Base-by-base conservation (phyloP, 2,888 invertebrate genomes). In the Oithona nana region DNA sequence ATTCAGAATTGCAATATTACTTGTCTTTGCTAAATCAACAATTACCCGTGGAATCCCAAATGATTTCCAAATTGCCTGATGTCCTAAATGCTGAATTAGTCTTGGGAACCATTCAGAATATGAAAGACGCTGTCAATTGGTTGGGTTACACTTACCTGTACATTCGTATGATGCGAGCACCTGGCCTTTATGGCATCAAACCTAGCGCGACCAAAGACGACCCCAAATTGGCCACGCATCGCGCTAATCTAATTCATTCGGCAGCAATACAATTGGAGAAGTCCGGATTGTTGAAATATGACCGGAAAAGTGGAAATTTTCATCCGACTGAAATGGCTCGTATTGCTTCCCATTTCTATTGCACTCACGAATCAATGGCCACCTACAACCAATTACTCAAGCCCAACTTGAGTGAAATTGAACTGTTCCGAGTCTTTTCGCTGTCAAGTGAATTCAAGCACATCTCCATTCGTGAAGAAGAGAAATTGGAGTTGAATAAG, bases 21-120 rank as follows among this genome's bases (percentile, higher is more conserved):
- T 77, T 98, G 26, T 97, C 95, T 0, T 78, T 99, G 20, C 79
- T 98, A 66, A 99, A 99, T 76, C 97, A 98, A 72, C 98, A 98
- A 72, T 76, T 99, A 66, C 98, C 98, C 0, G 93, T 98, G 61
- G 98, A 99, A 74, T 93, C 93, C 0, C 98, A 99, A 75, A 78
- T 98, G 69, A 80, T 98, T 13, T 20, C 62, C 22, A 62, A 62
- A 24, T 48, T 98, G 70, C 86, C 97, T 0, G 98, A 99, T 72
- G 89, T 94, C 83, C 76, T 99, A 48, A 98, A 98, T 74, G 98
- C 98, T 0, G 98, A 99, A 77, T 81, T 97, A 28, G 97, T 98
- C 0, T 78, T 97, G 8, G 98, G 97, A 6, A 92, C 92, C 0
- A 84, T 98, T 58, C 86, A 86, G 74, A 89, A 84, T 71, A 81